Evolutionary conservation across 2,888 invertebrate genomes (phyloP).

Genomic region (Cryptus viduatorius): DNA sequence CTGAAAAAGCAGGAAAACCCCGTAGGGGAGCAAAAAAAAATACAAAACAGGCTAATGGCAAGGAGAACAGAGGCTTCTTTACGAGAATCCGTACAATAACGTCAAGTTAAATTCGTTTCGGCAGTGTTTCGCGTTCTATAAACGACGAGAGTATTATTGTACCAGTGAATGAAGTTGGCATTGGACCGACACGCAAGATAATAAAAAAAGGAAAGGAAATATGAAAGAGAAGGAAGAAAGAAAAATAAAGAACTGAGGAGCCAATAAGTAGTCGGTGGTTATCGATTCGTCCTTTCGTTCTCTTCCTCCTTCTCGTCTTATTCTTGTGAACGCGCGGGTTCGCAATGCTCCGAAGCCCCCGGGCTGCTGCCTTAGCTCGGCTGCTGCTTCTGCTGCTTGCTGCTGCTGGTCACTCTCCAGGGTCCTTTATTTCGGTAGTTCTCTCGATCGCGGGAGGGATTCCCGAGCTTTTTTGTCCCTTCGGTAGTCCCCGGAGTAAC

Average conservation of each 20-base stretch:
- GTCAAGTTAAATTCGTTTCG: conserved; percentile 9
- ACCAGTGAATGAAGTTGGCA: conserved; percentile 45
- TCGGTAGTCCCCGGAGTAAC: conserved; percentile 57
- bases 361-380: conserved; percentile 33
- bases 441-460: conserved; percentile 53
- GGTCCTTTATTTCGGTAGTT: conserved; percentile 66
- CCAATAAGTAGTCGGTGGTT: conserved; percentile 67
- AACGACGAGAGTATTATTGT: conserved; percentile 1
- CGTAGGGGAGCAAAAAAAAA: not conserved
- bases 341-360: conserved; percentile 57
- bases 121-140: not conserved
- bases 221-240: conserved; percentile 1
- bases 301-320: conserved; percentile 48
- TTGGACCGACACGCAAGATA: conserved; percentile 33
- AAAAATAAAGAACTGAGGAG: conserved; percentile 45
- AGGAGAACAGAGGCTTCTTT: not conserved
- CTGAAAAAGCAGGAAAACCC: not conserved
- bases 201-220: conserved; percentile 23
- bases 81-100: not conserved
- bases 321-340: conserved; percentile 39
- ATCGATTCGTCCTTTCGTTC: conserved; percentile 65
- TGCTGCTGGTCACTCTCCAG: conserved; percentile 62
- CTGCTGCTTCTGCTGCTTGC: conserved; percentile 6
- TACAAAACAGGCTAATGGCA: not conserved
- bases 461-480: conserved; percentile 63